Conservation (phyloP, 2,113 vertebrate genomes). For the Poicephalus meyeri region DNA sequence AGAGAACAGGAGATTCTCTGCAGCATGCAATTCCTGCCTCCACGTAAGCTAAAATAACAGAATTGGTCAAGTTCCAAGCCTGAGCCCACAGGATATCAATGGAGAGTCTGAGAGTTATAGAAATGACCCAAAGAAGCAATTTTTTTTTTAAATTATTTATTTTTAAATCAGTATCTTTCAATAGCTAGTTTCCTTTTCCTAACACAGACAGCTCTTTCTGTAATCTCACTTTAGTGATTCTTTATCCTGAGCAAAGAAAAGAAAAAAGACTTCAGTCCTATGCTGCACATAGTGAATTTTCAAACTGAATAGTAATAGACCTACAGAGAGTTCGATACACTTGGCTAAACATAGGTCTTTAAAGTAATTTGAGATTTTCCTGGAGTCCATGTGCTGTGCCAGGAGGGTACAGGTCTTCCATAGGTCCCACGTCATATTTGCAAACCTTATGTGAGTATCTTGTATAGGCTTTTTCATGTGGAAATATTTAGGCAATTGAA, state of each 20-base stretch:
- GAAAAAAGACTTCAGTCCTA: not conserved
- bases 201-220: not conserved
- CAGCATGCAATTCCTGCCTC: not conserved
- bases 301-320: not conserved
- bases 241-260: not conserved
- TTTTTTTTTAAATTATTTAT: not conserved
- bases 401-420: not conserved
- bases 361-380: not conserved
- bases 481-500: not conserved
- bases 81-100: not conserved
- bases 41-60: not conserved
- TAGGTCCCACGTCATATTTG: not conserved
- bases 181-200: not conserved
- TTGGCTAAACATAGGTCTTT: not conserved
- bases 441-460: too few species aligned
- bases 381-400: not conserved
- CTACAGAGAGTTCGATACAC: not conserved
- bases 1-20: slow-evolving; percentile 11
- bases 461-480: accelerated
- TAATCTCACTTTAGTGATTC: not conserved
- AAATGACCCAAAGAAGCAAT: not conserved
- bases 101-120: not conserved
- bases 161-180: not conserved
- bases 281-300: not conserved
- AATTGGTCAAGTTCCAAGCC: slow-evolving; percentile 18